These are phyloP conservation scores for Apamea sordens DNA, from an alignment of 2,888 invertebrate species.

Conservation along the genomic window DNA sequence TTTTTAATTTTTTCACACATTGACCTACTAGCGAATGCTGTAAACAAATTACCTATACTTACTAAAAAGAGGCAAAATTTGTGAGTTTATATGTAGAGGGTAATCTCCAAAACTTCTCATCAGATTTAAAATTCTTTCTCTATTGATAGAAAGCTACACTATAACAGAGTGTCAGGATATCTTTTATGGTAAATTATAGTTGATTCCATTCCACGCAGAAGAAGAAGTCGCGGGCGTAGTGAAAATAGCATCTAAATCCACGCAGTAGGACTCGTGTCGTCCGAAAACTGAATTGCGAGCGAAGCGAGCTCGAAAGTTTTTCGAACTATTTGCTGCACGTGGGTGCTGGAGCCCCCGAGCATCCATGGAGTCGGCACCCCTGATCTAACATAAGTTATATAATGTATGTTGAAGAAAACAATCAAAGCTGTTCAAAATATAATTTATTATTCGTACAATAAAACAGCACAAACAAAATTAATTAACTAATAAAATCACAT, in stretches of 20 bases:
- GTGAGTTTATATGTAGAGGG: neutral
- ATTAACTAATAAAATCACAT: slow-evolving; percentile 73
- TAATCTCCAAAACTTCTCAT: neutral
- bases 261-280: neutral
- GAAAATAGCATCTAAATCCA: neutral
- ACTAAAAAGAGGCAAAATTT: neutral
- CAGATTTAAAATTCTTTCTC: neutral
- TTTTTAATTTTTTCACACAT: neutral
- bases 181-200: neutral
- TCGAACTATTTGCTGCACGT: neutral
- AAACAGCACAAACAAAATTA: slow-evolving; percentile 77
- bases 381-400: neutral
- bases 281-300: neutral
- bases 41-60: neutral
- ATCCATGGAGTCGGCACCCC: neutral
- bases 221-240: neutral
- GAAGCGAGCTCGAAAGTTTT: neutral
- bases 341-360: neutral
- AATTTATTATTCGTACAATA: slow-evolving; percentile 74
- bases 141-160: neutral
- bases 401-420: slow-evolving; percentile 37
- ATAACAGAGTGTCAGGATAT: neutral
- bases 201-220: neutral
- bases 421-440: slow-evolving; percentile 69
- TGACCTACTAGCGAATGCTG: neutral